phyloP scores from a whole-genome alignment of 2,797 vertebrate species.

The Sciurus carolinensis region DNA sequence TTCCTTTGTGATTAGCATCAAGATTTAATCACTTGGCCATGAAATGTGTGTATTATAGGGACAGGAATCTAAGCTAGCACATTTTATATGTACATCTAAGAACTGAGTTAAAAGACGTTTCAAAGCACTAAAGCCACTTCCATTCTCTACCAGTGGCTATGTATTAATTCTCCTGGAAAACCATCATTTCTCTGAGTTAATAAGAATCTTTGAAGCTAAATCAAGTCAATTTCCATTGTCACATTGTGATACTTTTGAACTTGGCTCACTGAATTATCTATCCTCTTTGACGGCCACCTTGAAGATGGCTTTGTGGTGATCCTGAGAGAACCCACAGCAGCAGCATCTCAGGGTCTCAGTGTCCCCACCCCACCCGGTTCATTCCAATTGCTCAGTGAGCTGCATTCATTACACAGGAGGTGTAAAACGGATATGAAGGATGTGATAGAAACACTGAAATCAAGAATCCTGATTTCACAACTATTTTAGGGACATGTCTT shows the following conservation, averaged over 20 bases:
- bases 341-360: not conserved
- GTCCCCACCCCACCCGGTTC: not conserved
- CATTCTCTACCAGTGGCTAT: slow-evolving; percentile 49
- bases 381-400: slow-evolving; percentile 36
- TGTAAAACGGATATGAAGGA: not conserved
- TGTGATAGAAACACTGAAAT: not conserved
- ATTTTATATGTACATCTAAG: slow-evolving; percentile 60
- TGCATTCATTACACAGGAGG: not conserved
- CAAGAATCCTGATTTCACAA: not conserved
- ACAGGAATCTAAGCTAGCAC: slow-evolving; percentile 31
- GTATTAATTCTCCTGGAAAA: slow-evolving; percentile 77
- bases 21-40: slow-evolving; percentile 61
- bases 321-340: not conserved
- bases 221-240: slow-evolving; percentile 82
- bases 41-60: not conserved
- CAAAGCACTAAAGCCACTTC: slow-evolving; percentile 63
- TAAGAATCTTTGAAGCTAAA: slow-evolving; percentile 84
- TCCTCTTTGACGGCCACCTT: slow-evolving; percentile 56
- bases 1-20: slow-evolving; percentile 72
- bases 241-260: slow-evolving; percentile 76
- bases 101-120: slow-evolving; percentile 71
- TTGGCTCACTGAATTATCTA: slow-evolving; percentile 62
- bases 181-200: slow-evolving; percentile 77
- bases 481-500: not conserved
- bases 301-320: slow-evolving; percentile 46